A percentile compares a stretch with the other conserved stretches of the same genome.
phyloP scores from a whole-genome alignment of 2,113 vertebrate genomes.

The Guaruba guarouba region DNA sequence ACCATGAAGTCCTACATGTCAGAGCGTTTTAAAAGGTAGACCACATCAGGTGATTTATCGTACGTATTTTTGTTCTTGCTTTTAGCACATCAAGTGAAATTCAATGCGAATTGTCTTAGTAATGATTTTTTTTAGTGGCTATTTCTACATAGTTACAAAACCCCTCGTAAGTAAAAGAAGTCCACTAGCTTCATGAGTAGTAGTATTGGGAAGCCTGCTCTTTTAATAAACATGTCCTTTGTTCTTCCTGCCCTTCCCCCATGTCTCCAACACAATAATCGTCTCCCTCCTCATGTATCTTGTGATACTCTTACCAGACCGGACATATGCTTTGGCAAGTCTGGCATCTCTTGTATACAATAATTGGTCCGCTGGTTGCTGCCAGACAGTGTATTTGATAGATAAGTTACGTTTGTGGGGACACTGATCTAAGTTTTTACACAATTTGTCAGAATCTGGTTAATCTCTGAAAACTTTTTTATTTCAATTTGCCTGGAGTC shows the following conservation, averaged over 20 bases:
- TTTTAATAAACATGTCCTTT: neutral
- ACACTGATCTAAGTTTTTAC: neutral
- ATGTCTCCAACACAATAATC: neutral
- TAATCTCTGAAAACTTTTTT: neutral
- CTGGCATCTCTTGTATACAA: neutral
- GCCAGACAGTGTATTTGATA: neutral
- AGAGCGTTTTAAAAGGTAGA: neutral
- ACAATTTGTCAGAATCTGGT: neutral
- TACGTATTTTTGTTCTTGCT: neutral
- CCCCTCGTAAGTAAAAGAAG: neutral
- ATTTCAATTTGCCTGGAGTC: neutral
- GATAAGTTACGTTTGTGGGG: neutral
- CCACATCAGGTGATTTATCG: neutral
- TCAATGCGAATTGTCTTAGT: neutral
- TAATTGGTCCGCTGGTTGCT: neutral
- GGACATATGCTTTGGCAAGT: neutral
- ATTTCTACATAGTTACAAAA: neutral
- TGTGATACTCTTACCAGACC: neutral
- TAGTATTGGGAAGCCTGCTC: neutral
- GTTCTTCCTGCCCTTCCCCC: conserved; percentile 19
- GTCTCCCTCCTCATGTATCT: neutral
- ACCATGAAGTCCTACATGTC: neutral
- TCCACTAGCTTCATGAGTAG: neutral
- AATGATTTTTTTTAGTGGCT: neutral
- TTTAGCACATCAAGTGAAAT: neutral